Percentiles rank a stretch among this genome's conserved stretches.
phyloP scores from a whole-genome alignment of 2,797 vertebrate species.

The Urosaurus nigricauda region DNA sequence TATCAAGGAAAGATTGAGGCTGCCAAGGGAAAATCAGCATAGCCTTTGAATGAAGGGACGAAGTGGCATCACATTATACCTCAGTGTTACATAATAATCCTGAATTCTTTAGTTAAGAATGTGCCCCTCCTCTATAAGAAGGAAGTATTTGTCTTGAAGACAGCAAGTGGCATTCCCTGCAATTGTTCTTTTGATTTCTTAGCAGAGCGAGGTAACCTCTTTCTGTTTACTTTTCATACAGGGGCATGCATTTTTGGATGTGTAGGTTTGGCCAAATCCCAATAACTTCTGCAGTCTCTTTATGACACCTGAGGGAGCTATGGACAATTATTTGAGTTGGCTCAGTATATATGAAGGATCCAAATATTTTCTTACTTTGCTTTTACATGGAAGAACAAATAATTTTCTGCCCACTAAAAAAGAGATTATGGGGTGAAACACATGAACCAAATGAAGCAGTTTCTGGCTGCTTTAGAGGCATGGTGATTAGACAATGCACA shows the following conservation, averaged over 20 bases:
- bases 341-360: not conserved
- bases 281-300: not conserved
- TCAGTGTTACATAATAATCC: not conserved
- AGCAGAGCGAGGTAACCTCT: not conserved
- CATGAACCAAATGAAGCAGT: too few species aligned
- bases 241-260: not conserved
- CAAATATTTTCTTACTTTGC: too few species aligned
- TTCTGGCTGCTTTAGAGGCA: too few species aligned
- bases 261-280: not conserved
- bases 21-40: not conserved
- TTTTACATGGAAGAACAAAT: too few species aligned
- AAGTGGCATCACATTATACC: not conserved
- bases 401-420: too few species aligned
- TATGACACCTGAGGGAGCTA: too few species aligned
- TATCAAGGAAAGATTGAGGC: not conserved
- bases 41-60: not conserved
- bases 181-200: not conserved
- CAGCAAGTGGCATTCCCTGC: not conserved
- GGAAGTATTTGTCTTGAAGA: not conserved
- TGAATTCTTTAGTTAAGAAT: not conserved
- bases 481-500: too few species aligned
- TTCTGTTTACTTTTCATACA: not conserved
- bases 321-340: not conserved
- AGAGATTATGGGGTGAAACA: too few species aligned
- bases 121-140: not conserved